Evolutionary conservation across 1,140 invertebrate genomes (phyloP), one percentile per base, ranked within the genome.

Genomic region (Phymastichus coffea): DNA sequence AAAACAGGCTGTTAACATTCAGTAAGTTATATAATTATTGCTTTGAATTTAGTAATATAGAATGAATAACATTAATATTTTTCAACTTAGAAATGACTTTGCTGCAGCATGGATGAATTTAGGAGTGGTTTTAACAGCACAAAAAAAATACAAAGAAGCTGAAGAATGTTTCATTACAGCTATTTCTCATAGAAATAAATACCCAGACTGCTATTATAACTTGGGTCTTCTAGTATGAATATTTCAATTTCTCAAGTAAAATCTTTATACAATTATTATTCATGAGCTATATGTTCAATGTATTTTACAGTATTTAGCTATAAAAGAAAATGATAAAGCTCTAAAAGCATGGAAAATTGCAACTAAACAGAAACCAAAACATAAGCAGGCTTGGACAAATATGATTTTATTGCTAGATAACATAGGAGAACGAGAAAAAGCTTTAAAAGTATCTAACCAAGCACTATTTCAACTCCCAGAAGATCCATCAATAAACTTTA

Each of bases 41-140:
- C 19, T 26, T 43, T 47, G n/a, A 47, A 17, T n/a, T n/a, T n/a
- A n/a, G n/a, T n/a, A n/a, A n/a, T n/a, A n/a, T n/a, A n/a, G n/a
- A n/a, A n/a, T 38, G 6, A 33, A 30, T 12, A n/a, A 3, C 10
- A 0, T 10, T 35, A n/a, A 37, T 22, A 61, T 19, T 53, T 43
- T 51, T 30, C 47, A 57, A 63, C 79, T 48, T 70, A 93, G 92
- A 66, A 81, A 86, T 48, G 88, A 92, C 70, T 98, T 98, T 85
- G 89, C 95, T 6, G 90, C 93, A 14, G 95, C 94, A 2, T 98
- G 95, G 95, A 98, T 98, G 95, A 98, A 99, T 81, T 81, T 98
- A 19, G 95, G 95, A 12, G 97, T 97, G 66, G 89, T 97, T 41
- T 82, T 95, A 60, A 87, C 93, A 3, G 84, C 85, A 14, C 78